Evolutionary conservation across 1,140 invertebrate genomes (phyloP).

Genomic region (Hormaphis cornu): DNA sequence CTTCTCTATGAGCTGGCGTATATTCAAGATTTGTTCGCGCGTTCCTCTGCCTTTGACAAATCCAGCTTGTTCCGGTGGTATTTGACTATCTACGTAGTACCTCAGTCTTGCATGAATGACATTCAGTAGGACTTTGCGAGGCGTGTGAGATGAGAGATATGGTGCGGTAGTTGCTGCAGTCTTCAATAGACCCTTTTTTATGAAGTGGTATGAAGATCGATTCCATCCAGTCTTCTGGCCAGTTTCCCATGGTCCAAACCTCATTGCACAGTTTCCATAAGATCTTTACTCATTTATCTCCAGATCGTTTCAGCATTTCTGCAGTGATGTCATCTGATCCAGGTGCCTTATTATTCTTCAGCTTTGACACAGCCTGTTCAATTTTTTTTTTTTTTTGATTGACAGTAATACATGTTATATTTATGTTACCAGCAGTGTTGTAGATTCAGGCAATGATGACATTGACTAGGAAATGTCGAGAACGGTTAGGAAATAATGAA

Average conservation of each 20-base stretch:
- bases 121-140: conserved; percentile 35
- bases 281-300: background rate
- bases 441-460: no score
- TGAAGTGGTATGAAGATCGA: conserved; percentile 36
- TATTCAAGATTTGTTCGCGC: conserved; percentile 9
- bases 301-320: background rate
- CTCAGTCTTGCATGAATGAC: conserved; percentile 34
- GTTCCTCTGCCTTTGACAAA: conserved; percentile 27
- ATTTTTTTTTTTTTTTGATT: no score
- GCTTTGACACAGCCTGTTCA: background rate
- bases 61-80: conserved; percentile 15
- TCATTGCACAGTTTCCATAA: background rate
- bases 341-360: background rate
- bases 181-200: conserved; percentile 37
- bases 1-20: conserved; percentile 1
- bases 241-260: conserved; percentile 33
- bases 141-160: conserved; percentile 33
- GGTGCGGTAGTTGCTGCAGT: conserved; percentile 39
- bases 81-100: conserved; percentile 33
- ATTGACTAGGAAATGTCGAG: no score
- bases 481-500: no score
- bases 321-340: background rate
- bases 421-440: no score
- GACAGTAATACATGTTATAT: no score
- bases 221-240: conserved; percentile 36